Evolutionary conservation across 2,797 vertebrate genomes (phyloP).

Genomic region (Sylvilagus floridanus): DNA sequence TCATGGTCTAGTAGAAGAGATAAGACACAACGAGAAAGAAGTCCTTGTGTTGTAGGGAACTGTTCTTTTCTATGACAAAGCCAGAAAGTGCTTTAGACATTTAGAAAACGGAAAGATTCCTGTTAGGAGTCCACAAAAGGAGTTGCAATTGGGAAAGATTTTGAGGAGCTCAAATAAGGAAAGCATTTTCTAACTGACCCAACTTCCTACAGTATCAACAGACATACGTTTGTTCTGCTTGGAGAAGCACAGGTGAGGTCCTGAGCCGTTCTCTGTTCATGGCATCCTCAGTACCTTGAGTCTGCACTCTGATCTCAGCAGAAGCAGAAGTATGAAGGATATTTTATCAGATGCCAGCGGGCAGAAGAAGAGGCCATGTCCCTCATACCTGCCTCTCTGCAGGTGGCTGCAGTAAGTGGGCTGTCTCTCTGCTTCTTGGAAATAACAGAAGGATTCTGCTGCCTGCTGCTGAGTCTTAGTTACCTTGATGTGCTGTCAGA

Average conservation of each 20-base stretch:
- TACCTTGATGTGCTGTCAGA: neutral
- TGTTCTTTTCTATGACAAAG: neutral
- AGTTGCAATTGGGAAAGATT: neutral
- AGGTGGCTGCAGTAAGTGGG: neutral
- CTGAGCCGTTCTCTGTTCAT: neutral
- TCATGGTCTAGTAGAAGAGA: neutral
- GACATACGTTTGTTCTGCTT: neutral
- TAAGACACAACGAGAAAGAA: neutral
- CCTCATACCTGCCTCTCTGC: neutral
- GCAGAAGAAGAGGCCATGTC: neutral
- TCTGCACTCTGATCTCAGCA: conserved; percentile 1
- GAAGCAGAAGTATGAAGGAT: neutral
- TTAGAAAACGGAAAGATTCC: neutral
- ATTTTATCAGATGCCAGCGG: neutral
- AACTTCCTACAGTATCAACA: neutral
- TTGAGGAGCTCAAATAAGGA: neutral
- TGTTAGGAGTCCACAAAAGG: neutral
- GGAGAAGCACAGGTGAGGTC: neutral
- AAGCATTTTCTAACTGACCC: neutral
- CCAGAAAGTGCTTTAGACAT: neutral
- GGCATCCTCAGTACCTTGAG: neutral
- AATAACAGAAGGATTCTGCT: neutral
- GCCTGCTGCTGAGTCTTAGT: neutral
- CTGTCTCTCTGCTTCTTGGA: neutral
- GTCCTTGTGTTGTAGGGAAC: neutral